phyloP scores from a whole-genome alignment of 2,113 vertebrate genomes.

The Penelope pileata region DNA sequence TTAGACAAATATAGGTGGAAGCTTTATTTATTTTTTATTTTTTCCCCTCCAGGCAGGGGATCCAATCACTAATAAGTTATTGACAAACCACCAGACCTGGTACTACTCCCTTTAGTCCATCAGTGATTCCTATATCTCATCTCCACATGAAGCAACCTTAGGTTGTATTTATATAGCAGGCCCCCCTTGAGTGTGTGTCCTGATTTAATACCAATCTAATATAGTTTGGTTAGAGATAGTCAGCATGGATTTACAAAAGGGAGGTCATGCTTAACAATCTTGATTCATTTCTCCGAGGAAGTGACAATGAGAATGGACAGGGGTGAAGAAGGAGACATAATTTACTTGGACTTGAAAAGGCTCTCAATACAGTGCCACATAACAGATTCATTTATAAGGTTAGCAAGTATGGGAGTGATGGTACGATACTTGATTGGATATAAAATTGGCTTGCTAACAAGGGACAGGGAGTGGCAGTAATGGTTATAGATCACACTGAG shows the following conservation, averaged over 20 bases:
- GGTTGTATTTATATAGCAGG: slow-evolving; percentile 30
- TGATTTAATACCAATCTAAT: slow-evolving; percentile 60
- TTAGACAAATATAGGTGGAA: background rate
- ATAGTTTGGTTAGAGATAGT: slow-evolving; percentile 68
- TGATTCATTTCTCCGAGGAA: slow-evolving; percentile 65
- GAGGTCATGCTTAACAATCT: slow-evolving; percentile 56
- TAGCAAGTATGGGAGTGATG: slow-evolving; percentile 59
- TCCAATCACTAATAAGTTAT: background rate
- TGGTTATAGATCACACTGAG: background rate
- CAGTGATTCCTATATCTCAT: background rate
- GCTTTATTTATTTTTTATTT: background rate
- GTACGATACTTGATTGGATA: slow-evolving; percentile 54
- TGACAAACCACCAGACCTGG: background rate
- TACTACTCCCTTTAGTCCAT: background rate
- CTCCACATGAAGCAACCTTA: background rate
- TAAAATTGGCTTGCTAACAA: slow-evolving; percentile 24
- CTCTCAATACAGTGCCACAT: slow-evolving; percentile 42
- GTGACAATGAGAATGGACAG: slow-evolving; percentile 51
- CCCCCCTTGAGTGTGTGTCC: slow-evolving; percentile 16
- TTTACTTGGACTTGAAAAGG: slow-evolving; percentile 70
- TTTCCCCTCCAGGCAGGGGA: background rate
- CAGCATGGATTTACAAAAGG: slow-evolving; percentile 61
- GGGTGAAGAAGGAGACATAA: slow-evolving; percentile 65
- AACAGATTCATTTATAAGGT: slow-evolving; percentile 73
- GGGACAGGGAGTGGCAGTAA: slow-evolving; percentile 4